Base-by-base conservation (phyloP, 2,797 vertebrate genomes). In the Yasuhikotakia modesta region DNA sequence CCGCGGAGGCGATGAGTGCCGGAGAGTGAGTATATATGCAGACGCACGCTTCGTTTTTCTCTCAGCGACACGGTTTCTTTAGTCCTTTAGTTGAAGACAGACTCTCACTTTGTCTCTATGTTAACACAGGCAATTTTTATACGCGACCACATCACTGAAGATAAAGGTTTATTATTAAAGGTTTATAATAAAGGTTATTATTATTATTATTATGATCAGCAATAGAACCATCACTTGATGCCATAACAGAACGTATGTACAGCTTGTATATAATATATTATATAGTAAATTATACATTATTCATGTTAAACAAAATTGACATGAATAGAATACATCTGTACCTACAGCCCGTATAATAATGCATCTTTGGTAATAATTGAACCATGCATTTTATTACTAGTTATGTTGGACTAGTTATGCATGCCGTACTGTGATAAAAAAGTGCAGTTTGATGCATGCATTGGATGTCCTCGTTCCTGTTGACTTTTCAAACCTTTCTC, bases 1-100 rank as follows among this genome's bases (percentile, higher is more conserved):
- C 43, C 78, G 82, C 6, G 53, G 81, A 78, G 83, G 86, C 73
- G 67, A 80, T 52, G 70, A 82, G 70, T 76, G 72, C 52, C 81
- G 75, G 86, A 79, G 77, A 67, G 69, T 71, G 52, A 84, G 82
- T 72, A 55, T 39, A 39, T 70, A 57, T 73, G 75, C n/a, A 32
- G 46, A 68, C 64, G 53, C 76, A 52, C 81, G 75, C n/a, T 75
- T 70, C 46, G 30, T 39, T 69, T 60, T 72, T 78, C 32, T 86
- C 74, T 71, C 79, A 53, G 57, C 10, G 66, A 61, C 46, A 43
- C 43, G 53, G 45, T 60, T 70, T 73, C 57, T 64, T 21, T 12
- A 43, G 46, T 63, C 32, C 35, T 57, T 48, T 43, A 61, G 19
- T 61, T 63, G 19, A 30, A 70, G 11, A 73, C 53, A 60, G 24